Evolutionary conservation across 2,888 invertebrate genomes (phyloP).

Genomic region (Enoplolaimus lenunculus): DNA sequence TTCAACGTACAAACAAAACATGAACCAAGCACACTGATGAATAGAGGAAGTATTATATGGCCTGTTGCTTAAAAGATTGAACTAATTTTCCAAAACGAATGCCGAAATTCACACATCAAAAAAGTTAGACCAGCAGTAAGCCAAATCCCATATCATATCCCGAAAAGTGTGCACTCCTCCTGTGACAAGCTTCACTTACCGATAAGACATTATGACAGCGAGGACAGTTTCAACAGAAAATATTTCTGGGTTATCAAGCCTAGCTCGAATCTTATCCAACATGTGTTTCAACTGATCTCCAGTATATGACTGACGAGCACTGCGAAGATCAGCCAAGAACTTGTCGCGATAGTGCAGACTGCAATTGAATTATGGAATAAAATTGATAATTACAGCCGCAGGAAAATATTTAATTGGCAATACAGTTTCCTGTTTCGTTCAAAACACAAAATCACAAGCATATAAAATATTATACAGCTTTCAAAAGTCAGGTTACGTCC

Average conservation of each 20-base stretch:
- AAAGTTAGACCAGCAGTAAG: background rate
- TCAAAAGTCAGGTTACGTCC: background rate
- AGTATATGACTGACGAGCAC: constrained; percentile 70
- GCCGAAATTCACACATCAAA: background rate
- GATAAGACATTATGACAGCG: constrained; percentile 71
- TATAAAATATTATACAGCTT: background rate
- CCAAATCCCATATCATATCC: too few relatives aligned
- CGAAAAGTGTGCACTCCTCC: too few relatives aligned
- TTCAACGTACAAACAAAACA: too few relatives aligned
- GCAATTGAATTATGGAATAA: constrained; percentile 31
- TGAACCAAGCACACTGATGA: too few relatives aligned
- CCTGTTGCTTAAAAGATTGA: too few relatives aligned
- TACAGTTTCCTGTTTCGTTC: too few relatives aligned
- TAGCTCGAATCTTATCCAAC: constrained; percentile 71
- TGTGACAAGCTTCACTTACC: constrained; percentile 28
- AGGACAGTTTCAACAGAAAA: constrained; percentile 87
- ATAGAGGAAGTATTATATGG: too few relatives aligned
- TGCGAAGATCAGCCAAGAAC: constrained; percentile 78
- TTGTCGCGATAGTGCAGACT: constrained; percentile 94
- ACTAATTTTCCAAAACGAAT: background rate
- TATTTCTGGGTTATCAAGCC: constrained; percentile 90
- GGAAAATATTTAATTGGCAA: constrained; percentile 19
- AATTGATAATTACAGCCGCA: constrained; percentile 14
- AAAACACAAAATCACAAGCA: too few relatives aligned
- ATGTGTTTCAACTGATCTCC: constrained; percentile 57